phyloP scores from a whole-genome alignment of 1,140 invertebrate genomes.

The Cyclargus thomasi region DNA sequence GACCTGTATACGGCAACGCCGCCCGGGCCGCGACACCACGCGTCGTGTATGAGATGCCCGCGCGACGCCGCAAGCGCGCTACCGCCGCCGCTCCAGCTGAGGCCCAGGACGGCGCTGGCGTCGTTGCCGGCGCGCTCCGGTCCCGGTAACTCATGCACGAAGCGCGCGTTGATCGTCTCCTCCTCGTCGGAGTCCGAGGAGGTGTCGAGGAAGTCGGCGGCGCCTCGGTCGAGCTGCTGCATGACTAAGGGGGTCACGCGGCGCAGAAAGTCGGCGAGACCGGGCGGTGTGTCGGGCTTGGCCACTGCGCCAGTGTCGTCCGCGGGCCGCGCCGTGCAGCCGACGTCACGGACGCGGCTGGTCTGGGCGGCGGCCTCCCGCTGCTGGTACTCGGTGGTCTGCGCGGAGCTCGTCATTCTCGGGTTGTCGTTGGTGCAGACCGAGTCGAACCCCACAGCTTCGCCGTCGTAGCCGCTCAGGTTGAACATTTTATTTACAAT shows the following conservation, averaged over 20 bases:
- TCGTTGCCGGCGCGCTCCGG: slow-evolving; percentile 47
- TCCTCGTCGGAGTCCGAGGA: slow-evolving; percentile 63
- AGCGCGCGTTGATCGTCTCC: slow-evolving; percentile 38
- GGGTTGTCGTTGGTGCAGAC: slow-evolving; percentile 27
- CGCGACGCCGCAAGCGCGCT: slow-evolving; percentile 54
- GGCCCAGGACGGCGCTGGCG: slow-evolving; percentile 36
- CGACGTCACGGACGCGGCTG: slow-evolving; percentile 34
- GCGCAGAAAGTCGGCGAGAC: slow-evolving; percentile 51
- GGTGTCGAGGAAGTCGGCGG: slow-evolving; percentile 39
- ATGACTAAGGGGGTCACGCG: slow-evolving; percentile 54
- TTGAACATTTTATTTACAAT: slow-evolving; percentile 40
- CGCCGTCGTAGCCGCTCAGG: slow-evolving; percentile 59
- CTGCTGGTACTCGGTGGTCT: slow-evolving; percentile 50
- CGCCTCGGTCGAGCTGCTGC: slow-evolving; percentile 50
- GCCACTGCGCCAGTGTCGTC: slow-evolving; percentile 37
- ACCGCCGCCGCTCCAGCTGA: slow-evolving; percentile 55
- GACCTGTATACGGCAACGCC: slow-evolving; percentile 48
- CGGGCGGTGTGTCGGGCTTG: slow-evolving; percentile 41
- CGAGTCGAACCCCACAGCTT: slow-evolving; percentile 54
- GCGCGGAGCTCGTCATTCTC: slow-evolving; percentile 32
- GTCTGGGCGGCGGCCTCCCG: slow-evolving; percentile 42
- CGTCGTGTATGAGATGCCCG: slow-evolving; percentile 46
- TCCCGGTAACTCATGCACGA: slow-evolving; percentile 48
- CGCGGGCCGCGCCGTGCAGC: slow-evolving; percentile 31
- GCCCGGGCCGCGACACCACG: slow-evolving; percentile 53